Base-by-base conservation (phyloP, 2,888 invertebrate species). In the Caenorhabditis sp. region DNA sequence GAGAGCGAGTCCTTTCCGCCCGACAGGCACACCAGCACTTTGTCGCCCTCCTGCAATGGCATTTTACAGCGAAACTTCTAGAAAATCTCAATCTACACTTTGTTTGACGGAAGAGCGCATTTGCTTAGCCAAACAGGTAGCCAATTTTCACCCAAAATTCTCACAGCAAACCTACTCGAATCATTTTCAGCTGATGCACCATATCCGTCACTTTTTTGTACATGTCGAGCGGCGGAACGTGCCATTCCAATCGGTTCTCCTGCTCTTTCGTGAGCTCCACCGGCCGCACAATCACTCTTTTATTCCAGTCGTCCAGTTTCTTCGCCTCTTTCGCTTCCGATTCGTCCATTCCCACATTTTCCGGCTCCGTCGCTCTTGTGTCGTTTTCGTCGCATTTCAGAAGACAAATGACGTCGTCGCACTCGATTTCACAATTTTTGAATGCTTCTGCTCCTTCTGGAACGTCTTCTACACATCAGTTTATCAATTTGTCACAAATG, bases 1-100 rank as follows among this genome's bases (percentile, higher is more conserved):
- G 94, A 93, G n/a, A 95, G 90, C 0, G 95, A 95, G 88, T 94
- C 93, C 82, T 93, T 93, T 2, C 94, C 94, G 0, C 94, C 94
- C 0, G 95, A 94, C 46, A 95, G 90, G 88, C 95, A 95, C 13
- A 95, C 93, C 88, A 95, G 91, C 15, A 95, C 93, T 77, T 93
- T 92, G 89, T 95, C 95, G 2, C 94, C 94, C 80, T 94, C 92
- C 59, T 92, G 92, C 66, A 95, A 92, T 95, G 20, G 17, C 95
- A 95, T 78, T 15, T 43, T 58, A n/a, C n/a, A n/a, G n/a, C n/a
- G n/a, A n/a, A n/a, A n/a, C n/a, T n/a, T n/a, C n/a, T n/a, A n/a
- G n/a, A n/a, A n/a, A n/a, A n/a, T n/a, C n/a, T n/a, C n/a, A n/a
- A n/a, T n/a, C n/a, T n/a, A n/a, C n/a, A n/a, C n/a, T n/a, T n/a